A percentile compares a stretch with the other conserved stretches of the same genome.
Evolutionary conservation across 1,140 invertebrate species (phyloP).

Genomic region (Camponotus pennsylvanicus): DNA sequence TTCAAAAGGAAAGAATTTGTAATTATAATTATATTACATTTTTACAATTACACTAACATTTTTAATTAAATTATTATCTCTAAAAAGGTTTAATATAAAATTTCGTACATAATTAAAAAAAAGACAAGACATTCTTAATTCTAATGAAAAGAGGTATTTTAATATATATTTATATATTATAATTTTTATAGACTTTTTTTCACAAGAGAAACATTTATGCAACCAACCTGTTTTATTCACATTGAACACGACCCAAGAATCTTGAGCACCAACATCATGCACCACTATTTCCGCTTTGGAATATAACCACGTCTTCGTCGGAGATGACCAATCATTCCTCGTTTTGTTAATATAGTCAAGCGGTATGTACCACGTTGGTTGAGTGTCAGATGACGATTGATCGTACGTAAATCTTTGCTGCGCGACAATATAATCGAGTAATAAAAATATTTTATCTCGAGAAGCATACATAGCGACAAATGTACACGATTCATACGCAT

Average conservation of each 20-base stretch:
- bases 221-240: conserved; percentile 85
- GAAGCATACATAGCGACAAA: background rate
- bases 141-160: background rate
- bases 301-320: conserved; percentile 80
- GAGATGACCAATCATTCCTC: conserved; percentile 73
- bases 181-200: background rate
- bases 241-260: conserved; percentile 87
- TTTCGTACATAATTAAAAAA: background rate
- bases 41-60: background rate
- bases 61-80: background rate
- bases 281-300: conserved; percentile 72
- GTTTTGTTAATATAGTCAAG: conserved; percentile 84
- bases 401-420: conserved; percentile 75
- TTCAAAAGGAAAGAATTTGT: background rate
- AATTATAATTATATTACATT: background rate
- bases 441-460: conserved; percentile 39
- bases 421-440: conserved; percentile 47
- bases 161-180: background rate
- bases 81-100: background rate
- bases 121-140: background rate
- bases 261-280: conserved; percentile 65
- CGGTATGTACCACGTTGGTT: conserved; percentile 86
- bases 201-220: conserved; percentile 21
- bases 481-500: background rate
- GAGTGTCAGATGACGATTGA: conserved; percentile 53